Conservation (phyloP, 2,797 vertebrate genomes). For the Myiotriccus ornatus region DNA sequence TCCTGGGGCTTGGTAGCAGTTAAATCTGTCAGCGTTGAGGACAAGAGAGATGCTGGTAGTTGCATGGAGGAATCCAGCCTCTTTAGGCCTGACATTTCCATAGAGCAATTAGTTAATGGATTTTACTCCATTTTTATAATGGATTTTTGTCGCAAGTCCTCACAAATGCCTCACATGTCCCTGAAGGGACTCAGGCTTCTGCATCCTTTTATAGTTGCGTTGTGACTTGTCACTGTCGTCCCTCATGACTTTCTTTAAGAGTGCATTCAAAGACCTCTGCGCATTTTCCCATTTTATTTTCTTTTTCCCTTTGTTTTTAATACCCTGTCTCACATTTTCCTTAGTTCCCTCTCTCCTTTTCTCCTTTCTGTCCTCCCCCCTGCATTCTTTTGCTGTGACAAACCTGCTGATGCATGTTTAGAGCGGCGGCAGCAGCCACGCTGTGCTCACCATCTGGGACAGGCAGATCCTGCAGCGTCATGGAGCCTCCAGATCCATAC, state of each 20-base stretch:
- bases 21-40: not conserved
- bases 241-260: not conserved
- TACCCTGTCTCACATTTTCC: not conserved
- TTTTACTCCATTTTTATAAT: not conserved
- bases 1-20: not conserved
- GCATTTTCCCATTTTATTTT: not conserved
- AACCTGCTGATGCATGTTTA: slow-evolving; percentile 1
- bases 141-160: not conserved
- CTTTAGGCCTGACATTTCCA: not conserved
- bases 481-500: not conserved
- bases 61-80: not conserved
- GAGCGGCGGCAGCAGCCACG: not conserved
- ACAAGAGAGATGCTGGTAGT: not conserved
- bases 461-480: not conserved
- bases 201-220: not conserved
- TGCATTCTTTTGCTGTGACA: not conserved
- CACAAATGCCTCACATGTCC: not conserved
- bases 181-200: not conserved
- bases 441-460: slow-evolving; percentile 42
- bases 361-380: not conserved
- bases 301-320: not conserved
- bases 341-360: not conserved
- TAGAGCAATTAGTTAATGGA: not conserved
- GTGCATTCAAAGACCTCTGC: not conserved
- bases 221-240: not conserved